Conservation (phyloP, 2,888 invertebrate genomes). For the Hetaerina titia region DNA sequence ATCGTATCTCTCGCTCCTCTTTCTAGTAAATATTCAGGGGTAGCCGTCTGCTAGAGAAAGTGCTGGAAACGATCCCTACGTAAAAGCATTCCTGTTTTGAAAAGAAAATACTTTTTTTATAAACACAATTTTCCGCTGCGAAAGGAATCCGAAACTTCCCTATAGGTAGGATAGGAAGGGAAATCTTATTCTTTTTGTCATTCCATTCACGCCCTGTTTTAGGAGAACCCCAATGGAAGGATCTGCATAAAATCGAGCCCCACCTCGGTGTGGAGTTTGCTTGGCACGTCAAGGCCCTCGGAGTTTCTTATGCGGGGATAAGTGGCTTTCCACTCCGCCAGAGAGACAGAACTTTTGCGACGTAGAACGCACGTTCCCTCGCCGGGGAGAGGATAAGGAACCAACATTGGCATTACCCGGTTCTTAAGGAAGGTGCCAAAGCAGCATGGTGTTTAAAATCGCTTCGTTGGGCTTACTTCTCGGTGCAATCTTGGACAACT, state of each 20-base stretch:
- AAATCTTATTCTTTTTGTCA: neutral
- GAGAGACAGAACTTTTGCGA: neutral
- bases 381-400: neutral
- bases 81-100: neutral
- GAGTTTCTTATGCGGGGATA: neutral
- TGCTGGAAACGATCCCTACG: neutral
- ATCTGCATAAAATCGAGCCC: slow-evolving; percentile 12
- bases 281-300: neutral
- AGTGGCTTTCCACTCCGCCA: neutral
- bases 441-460: neutral
- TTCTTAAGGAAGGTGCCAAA: neutral
- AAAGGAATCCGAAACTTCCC: neutral
- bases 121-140: neutral
- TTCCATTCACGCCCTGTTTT: neutral
- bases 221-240: neutral
- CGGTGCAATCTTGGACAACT: too few species aligned
- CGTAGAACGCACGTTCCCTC: neutral
- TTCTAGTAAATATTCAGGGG: neutral
- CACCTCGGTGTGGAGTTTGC: neutral
- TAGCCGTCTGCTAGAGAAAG: neutral
- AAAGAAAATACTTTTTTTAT: neutral
- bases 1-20: neutral
- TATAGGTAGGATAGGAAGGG: neutral
- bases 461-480: neutral
- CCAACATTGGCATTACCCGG: neutral